Evolutionary conservation across 2,888 invertebrate species (phyloP), one percentile per base, ranked within the genome.

Genomic region (Ectemnius continuus): DNA sequence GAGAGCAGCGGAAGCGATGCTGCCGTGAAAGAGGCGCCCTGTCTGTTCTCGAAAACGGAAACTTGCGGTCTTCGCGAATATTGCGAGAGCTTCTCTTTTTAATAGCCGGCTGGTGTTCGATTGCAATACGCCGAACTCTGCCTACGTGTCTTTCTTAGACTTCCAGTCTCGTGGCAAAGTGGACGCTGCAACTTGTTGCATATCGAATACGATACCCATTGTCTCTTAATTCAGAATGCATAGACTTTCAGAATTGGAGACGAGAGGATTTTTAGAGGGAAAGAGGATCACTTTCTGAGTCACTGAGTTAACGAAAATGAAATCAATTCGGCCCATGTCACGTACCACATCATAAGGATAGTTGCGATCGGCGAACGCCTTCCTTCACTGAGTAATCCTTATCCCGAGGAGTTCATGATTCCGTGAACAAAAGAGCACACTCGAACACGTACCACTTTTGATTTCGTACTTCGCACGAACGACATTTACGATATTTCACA

Each of bases 281-380:
- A 8, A 8, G 8, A 36, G 36, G 36, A 8, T 36, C 36, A 36
- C 8, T 36, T 36, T 6, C 36, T 36, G 36, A 4, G 36, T 36
- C 36, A 36, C 4, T 8, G 36, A 36, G 2, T 36, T 36, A 36
- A 36, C 36, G 23, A 48, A 62, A 76, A 45, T n/a, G 62, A 70
- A 18, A 23, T 23, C 23, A 23, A 18, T 8, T 45, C 61, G 58
- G 4, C 5, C n/a, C 3, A 6, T 11, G 76, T 76, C 70, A 81
- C 81, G 61, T 83, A 81, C 83, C 81, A 81, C 83, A 80, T 82
- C 83, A 82, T 80, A 63, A 70, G 73, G 68, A 63, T 47, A 77
- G 69, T 75, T 69, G 68, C 61, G 68, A 58, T 47, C 36, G 64
- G 46, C 66, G 57, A 66, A 62, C 16, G 63, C 61, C 70, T 61